Evolutionary conservation across 2,113 vertebrate species (phyloP).

Genomic region (Capreolus pygargus): DNA sequence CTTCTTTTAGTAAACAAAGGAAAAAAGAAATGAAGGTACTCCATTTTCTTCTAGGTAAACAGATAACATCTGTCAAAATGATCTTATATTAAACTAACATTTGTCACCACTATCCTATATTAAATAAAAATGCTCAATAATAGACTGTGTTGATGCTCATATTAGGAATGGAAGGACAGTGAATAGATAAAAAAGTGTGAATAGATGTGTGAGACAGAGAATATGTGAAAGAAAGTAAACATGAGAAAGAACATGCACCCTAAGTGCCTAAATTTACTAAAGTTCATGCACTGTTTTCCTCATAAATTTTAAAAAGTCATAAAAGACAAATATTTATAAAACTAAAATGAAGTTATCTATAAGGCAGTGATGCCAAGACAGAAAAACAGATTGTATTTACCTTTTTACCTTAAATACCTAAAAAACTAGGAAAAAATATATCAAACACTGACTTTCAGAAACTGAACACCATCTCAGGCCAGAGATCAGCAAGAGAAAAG

Average conservation of each 20-base stretch:
- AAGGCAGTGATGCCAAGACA: neutral
- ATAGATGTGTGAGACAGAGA: neutral
- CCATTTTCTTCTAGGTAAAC: neutral
- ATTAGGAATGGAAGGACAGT: neutral
- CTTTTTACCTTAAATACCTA: neutral
- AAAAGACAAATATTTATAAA: constrained; percentile 20
- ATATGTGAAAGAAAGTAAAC: neutral
- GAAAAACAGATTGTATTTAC: neutral
- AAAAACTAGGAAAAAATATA: neutral
- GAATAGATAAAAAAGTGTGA: neutral
- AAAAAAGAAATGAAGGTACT: neutral
- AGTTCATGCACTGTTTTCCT: neutral
- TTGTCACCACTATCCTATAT: neutral
- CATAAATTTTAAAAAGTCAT: neutral
- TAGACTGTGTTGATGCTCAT: neutral
- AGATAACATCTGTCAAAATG: neutral
- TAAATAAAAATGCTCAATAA: neutral
- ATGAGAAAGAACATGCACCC: neutral
- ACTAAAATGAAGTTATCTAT: neutral
- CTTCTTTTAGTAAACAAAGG: constrained; percentile 2
- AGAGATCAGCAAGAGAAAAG: neutral
- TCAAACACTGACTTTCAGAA: neutral
- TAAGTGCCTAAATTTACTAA: neutral
- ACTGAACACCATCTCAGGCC: neutral
- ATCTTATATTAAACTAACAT: neutral